These are phyloP conservation scores for Pinctada fucata DNA, from an alignment of 2,888 invertebrate species.

Conservation along the genomic window DNA sequence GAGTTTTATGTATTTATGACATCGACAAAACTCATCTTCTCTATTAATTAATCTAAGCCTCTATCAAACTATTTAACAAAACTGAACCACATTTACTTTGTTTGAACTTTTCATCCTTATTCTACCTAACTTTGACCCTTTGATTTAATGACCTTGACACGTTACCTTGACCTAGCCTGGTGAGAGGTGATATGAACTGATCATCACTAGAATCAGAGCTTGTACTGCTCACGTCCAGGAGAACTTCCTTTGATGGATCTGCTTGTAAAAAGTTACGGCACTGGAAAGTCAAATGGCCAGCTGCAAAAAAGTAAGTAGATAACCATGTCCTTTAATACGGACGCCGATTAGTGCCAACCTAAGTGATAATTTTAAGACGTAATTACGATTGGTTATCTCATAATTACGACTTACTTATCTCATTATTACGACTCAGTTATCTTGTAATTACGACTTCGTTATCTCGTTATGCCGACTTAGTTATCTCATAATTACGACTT, in stretches of 20 bases:
- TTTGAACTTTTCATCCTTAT: background rate
- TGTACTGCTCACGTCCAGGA: slow-evolving; percentile 95
- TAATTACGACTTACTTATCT: too few species aligned
- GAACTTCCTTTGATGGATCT: slow-evolving; percentile 91
- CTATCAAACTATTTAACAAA: background rate
- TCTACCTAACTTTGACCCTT: background rate
- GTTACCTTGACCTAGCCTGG: slow-evolving; percentile 62
- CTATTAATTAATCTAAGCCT: too few species aligned
- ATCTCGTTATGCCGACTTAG: too few species aligned
- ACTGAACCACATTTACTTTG: background rate
- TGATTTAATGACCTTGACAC: background rate
- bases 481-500: background rate
- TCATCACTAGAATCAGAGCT: slow-evolving; percentile 89
- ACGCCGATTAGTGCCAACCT: slow-evolving; percentile 2
- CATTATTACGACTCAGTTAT: too few species aligned
- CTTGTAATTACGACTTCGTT: background rate
- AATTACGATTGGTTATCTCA: too few species aligned
- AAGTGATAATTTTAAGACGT: too few species aligned
- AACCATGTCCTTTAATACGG: background rate
- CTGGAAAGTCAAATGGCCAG: slow-evolving; percentile 96
- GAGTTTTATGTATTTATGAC: too few species aligned
- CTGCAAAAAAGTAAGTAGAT: slow-evolving; percentile 73
- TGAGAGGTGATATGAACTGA: slow-evolving; percentile 79
- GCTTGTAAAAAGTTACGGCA: slow-evolving; percentile 96
- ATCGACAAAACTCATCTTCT: too few species aligned